Evolutionary conservation across 2,888 invertebrate genomes (phyloP).

Genomic region (Cataglyphis livida): DNA sequence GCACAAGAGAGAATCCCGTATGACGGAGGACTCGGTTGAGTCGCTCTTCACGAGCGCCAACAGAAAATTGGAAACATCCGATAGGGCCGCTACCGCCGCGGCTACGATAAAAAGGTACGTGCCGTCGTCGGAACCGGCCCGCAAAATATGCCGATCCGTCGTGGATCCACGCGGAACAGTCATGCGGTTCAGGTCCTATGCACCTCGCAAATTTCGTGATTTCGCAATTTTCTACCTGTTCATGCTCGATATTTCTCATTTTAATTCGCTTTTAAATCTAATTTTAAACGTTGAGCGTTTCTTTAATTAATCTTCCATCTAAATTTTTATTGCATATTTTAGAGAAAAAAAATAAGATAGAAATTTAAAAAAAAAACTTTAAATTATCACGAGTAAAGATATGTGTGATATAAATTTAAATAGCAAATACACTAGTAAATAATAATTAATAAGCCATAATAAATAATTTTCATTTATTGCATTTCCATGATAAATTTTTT

Average conservation of each 20-base stretch:
- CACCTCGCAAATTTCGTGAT: not conserved
- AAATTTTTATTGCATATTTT: not conserved
- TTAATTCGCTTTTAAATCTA: not conserved
- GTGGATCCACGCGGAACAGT: conserved; percentile 45
- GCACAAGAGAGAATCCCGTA: conserved; percentile 59
- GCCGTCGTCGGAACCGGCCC: conserved; percentile 50
- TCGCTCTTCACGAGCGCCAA: conserved; percentile 62
- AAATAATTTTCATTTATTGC: not conserved
- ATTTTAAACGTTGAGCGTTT: not conserved
- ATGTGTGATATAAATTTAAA: not conserved
- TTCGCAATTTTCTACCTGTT: conserved; percentile 1
- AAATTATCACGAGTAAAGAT: not conserved
- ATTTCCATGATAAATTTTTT: not conserved
- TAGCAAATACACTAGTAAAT: not conserved
- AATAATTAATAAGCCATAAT: not conserved
- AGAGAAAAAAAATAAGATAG: not conserved
- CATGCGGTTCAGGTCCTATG: conserved; percentile 27
- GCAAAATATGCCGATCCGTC: conserved; percentile 56
- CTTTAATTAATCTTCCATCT: not conserved
- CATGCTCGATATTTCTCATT: not conserved
- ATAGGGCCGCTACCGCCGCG: conserved; percentile 58
- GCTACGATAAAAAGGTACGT: conserved; percentile 56
- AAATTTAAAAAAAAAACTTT: not conserved
- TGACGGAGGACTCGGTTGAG: conserved; percentile 47
- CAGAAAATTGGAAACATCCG: conserved; percentile 79